Percentiles rank a stretch among this genome's conserved stretches.
These are phyloP conservation scores for Tiliqua scincoides DNA, from an alignment of 2,113 vertebrate genomes.

Conservation along the genomic window DNA sequence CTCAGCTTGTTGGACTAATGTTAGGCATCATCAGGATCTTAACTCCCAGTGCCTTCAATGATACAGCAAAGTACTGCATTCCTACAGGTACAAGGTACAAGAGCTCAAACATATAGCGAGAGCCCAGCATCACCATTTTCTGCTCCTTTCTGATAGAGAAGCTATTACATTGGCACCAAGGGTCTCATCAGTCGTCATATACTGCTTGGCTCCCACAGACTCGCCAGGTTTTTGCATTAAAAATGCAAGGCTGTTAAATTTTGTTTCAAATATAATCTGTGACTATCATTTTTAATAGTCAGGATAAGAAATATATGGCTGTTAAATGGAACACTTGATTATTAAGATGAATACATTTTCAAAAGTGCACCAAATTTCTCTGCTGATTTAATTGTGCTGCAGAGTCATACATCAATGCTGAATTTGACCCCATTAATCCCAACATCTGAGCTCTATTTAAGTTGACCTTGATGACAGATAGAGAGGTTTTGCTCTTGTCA, in stretches of 20 bases:
- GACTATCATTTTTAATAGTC: background rate
- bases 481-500: background rate
- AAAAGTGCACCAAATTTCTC: background rate
- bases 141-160: background rate
- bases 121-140: background rate
- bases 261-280: conserved; percentile 11
- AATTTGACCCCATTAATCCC: background rate
- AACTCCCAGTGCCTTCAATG: background rate
- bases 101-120: background rate
- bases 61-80: background rate
- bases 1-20: background rate
- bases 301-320: background rate
- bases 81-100: background rate
- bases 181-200: background rate
- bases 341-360: background rate
- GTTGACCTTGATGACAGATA: background rate
- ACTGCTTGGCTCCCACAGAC: background rate
- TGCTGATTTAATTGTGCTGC: background rate
- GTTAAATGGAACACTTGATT: background rate
- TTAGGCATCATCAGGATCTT: background rate
- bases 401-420: background rate
- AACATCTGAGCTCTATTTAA: background rate
- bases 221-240: background rate
- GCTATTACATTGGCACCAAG: background rate
- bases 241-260: background rate